Evolutionary conservation across 2,888 invertebrate genomes (phyloP), one percentile per base, ranked within the genome.

Genomic region (Cryptus armator): DNA sequence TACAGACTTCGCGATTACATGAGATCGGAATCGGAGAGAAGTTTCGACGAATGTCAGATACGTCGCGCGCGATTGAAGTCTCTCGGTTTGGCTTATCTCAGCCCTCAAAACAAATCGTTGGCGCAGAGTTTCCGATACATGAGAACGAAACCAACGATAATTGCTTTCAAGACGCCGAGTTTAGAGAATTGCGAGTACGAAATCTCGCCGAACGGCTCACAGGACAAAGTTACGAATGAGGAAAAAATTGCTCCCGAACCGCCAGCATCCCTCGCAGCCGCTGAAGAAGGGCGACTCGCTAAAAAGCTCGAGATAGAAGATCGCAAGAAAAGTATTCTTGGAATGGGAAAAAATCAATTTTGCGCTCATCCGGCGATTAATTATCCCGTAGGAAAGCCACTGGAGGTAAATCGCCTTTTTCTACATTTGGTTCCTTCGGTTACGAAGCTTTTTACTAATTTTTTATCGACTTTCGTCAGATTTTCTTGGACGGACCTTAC

Each of bases 401-500:
- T 98, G 59, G 97, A 97, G 95, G 98, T 98, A 94, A 92, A 93
- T 92, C 44, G 24, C 24, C 3, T 24, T 24, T 24, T 24, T 24
- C 24, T 0, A 24, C 1, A 24, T 24, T 24, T 24, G 2, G 2
- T 24, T 24, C 24, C 24, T 24, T 24, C 24, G 6, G 37, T 37
- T 7, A 37, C 37, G 37, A 37, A 37, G 9, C 6, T 0, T 72
- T 77, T 62, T 14, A 29, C 48, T 5, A 16, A 14, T 56, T 12
- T 7, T 51, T 56, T 44, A 44, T 4, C 12, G 51, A 32, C 10
- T 68, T 68, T 76, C 70, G 29, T 81, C 93, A 99, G 98, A 98
- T 99, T 87, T 98, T 96, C 93, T 95, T 99, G 74, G 99, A 99
- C 94, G 99, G 99, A 0, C 99, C 99, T 0, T 99, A 99, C 93